A percentile compares a stretch with the other conserved stretches of the same genome.
These are phyloP conservation scores for Centropus bengalensis DNA, from an alignment of 2,113 vertebrate genomes.

Conservation along the genomic window DNA sequence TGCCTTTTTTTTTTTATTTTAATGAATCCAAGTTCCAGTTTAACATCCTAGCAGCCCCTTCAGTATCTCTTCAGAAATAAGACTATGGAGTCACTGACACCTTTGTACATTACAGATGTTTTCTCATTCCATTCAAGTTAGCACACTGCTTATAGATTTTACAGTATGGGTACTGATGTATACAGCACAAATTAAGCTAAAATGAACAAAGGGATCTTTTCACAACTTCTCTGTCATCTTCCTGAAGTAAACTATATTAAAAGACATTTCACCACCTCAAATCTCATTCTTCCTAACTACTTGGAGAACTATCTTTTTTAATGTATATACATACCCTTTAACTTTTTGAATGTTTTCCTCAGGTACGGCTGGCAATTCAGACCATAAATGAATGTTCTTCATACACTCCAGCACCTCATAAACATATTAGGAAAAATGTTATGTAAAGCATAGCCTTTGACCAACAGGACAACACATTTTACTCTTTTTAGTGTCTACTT, in stretches of 20 bases:
- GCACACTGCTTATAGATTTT: not conserved
- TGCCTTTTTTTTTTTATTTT: not conserved
- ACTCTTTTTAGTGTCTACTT: not conserved
- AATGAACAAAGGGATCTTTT: not conserved
- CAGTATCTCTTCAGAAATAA: not conserved
- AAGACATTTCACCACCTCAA: not conserved
- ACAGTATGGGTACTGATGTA: not conserved
- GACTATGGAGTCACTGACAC: not conserved
- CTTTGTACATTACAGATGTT: not conserved
- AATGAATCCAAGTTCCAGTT: not conserved
- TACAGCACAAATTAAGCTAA: not conserved
- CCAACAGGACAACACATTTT: not conserved
- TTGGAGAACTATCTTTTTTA: not conserved
- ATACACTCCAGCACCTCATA: conserved; percentile 70
- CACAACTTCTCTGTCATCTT: not conserved
- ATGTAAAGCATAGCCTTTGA: not conserved
- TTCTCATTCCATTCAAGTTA: not conserved
- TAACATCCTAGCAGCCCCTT: not conserved
- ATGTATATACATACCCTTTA: conserved; percentile 40
- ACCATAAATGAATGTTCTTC: conserved; percentile 68
- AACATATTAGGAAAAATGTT: not conserved
- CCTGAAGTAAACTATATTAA: not conserved
- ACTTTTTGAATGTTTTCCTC: not conserved
- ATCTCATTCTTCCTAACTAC: not conserved
- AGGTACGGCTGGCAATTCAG: conserved; percentile 33